Conservation (phyloP, 2,888 invertebrate species). For the Drosophila trichaetosa region DNA sequence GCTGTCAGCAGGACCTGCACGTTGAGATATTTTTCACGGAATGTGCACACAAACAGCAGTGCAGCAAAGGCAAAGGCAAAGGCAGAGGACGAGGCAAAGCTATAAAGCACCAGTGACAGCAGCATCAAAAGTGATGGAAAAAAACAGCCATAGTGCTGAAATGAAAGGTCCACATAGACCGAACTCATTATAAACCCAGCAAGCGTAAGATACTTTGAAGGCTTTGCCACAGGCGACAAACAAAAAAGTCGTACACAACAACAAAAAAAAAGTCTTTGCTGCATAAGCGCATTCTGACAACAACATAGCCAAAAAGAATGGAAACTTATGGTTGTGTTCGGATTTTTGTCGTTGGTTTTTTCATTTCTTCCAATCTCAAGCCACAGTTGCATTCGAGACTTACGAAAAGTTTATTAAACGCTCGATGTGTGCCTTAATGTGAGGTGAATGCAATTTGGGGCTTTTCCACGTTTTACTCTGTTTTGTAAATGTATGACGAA, state of each 20-base stretch:
- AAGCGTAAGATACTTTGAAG: constrained; percentile 73
- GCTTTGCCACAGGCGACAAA: constrained; percentile 63
- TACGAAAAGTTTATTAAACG: constrained; percentile 52
- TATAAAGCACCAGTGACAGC: constrained; percentile 41
- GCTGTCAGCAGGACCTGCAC: constrained; percentile 60
- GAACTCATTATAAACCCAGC: constrained; percentile 75
- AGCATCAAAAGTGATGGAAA: constrained; percentile 68
- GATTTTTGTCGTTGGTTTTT: constrained; percentile 11
- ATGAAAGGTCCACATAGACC: constrained; percentile 63
- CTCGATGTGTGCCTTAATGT: constrained; percentile 42
- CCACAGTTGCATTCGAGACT: constrained; percentile 38
- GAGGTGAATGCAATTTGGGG: constrained; percentile 51
- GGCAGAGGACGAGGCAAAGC: neutral
- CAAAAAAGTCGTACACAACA: constrained; percentile 48
- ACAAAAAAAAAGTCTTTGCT: constrained; percentile 63
- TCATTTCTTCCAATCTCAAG: constrained; percentile 25
- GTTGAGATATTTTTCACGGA: constrained; percentile 66
- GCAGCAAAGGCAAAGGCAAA: neutral
- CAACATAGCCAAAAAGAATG: constrained; percentile 54
- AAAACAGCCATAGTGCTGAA: constrained; percentile 35
- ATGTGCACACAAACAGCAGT: constrained; percentile 46
- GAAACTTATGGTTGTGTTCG: constrained; percentile 59
- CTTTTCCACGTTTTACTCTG: neutral
- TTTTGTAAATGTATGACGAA: neutral
- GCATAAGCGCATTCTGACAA: constrained; percentile 70